These are phyloP conservation scores for Hofmannophila pseudospretella DNA, from an alignment of 2,888 invertebrate genomes.

Conservation along the genomic window DNA sequence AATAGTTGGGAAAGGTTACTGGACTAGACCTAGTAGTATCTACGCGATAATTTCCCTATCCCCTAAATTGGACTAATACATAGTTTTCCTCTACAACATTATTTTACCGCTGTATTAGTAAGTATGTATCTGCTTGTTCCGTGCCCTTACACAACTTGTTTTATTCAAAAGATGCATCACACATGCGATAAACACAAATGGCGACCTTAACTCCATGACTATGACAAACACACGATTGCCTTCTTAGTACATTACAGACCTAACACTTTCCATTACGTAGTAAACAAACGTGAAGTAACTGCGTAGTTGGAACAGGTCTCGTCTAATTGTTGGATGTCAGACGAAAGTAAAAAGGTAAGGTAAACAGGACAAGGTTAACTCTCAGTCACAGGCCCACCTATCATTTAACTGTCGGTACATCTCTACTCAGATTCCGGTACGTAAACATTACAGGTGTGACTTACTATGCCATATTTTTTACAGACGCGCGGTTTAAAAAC, in stretches of 20 bases:
- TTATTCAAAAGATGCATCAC: neutral
- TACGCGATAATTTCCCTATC: too few relatives aligned
- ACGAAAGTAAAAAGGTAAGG: conserved; percentile 29
- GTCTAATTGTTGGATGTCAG: conserved; percentile 20
- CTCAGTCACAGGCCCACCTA: conserved; percentile 15
- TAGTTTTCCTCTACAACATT: neutral
- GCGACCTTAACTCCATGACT: conserved; percentile 10
- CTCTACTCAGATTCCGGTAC: too few relatives aligned
- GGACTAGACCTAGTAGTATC: too few relatives aligned
- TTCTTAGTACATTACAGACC: conserved; percentile 10
- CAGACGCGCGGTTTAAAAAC: too few relatives aligned
- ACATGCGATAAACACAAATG: conserved; percentile 1
- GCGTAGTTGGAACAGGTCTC: conserved; percentile 16
- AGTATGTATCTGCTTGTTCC: neutral
- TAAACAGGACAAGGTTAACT: conserved; percentile 30
- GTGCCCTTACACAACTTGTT: neutral
- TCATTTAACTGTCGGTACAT: conserved; percentile 10
- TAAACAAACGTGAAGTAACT: conserved; percentile 16
- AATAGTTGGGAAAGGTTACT: too few relatives aligned
- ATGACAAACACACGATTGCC: conserved; percentile 13
- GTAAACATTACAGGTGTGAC: too few relatives aligned
- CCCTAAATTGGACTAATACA: too few relatives aligned
- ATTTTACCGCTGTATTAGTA: neutral
- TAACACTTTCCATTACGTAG: conserved; percentile 22
- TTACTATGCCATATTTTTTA: too few relatives aligned